Evolutionary conservation across 2,113 vertebrate genomes (phyloP).

Genomic region (Zapus hudsonius): DNA sequence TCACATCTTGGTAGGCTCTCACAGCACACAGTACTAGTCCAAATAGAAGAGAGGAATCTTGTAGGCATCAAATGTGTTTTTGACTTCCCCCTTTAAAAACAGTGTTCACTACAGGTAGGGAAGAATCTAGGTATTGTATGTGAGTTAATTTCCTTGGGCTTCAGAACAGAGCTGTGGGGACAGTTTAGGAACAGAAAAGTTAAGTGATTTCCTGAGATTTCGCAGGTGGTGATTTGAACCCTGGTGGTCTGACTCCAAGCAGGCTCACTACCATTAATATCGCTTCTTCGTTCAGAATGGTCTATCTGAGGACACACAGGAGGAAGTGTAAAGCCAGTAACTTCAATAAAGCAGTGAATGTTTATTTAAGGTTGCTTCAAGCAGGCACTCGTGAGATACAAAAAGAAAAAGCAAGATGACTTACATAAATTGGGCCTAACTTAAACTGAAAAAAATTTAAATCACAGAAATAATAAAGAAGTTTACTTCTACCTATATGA

Average conservation of each 20-base stretch:
- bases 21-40: background rate
- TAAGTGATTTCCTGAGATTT: background rate
- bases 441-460: constrained; percentile 41
- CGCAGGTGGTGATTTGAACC: background rate
- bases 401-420: constrained; percentile 2
- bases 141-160: background rate
- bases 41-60: constrained; percentile 42
- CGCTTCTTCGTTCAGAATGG: no score
- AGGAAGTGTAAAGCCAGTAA: constrained; percentile 4
- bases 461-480: constrained; percentile 30
- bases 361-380: constrained; percentile 28
- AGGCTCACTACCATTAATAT: background rate
- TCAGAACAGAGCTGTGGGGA: background rate
- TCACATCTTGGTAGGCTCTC: constrained; percentile 31
- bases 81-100: background rate
- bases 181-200: background rate
- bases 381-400: constrained; percentile 19
- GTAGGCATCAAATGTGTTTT: background rate
- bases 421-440: background rate
- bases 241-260: background rate
- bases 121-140: background rate
- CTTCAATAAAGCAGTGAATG: constrained; percentile 14
- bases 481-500: background rate
- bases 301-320: background rate
- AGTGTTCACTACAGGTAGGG: background rate